Percentiles rank a stretch among this genome's conserved stretches.
Evolutionary conservation across 2,113 vertebrate species (phyloP).

Genomic region (Promerops cafer): DNA sequence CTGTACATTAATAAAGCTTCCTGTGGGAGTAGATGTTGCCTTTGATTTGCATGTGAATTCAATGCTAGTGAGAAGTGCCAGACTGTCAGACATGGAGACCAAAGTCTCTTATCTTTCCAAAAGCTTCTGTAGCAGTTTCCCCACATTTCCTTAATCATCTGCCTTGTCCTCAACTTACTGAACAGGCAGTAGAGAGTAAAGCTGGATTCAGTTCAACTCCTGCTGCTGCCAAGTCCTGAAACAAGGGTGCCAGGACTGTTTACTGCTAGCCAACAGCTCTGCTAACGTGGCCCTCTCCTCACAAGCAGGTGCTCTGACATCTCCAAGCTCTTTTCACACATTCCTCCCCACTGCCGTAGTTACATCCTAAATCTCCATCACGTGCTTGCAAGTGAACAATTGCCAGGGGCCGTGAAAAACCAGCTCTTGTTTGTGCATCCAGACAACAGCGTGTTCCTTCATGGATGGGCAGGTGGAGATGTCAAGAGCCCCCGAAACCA

Average conservation of each 20-base stretch:
- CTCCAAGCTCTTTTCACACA: constrained; percentile 44
- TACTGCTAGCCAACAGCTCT: constrained; percentile 55
- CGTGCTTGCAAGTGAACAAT: background rate
- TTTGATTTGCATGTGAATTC: constrained; percentile 67
- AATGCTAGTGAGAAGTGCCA: constrained; percentile 63
- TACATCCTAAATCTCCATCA: background rate
- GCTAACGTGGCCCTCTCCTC: constrained; percentile 31
- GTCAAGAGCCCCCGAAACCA: background rate
- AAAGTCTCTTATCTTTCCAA: constrained; percentile 66
- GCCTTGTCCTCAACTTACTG: constrained; percentile 66
- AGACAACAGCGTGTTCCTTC: background rate
- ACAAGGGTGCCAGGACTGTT: constrained; percentile 61
- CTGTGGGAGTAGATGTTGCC: constrained; percentile 60
- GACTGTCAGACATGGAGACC: constrained; percentile 65
- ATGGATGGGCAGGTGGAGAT: background rate
- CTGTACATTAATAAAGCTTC: constrained; percentile 60
- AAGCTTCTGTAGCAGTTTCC: constrained; percentile 65
- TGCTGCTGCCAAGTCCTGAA: constrained; percentile 60
- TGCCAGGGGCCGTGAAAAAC: background rate
- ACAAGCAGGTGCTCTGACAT: constrained; percentile 37
- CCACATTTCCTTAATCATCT: constrained; percentile 66
- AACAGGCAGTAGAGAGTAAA: constrained; percentile 58
- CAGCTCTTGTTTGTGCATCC: background rate
- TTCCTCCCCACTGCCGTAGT: background rate
- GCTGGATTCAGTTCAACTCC: constrained; percentile 42